Base-by-base conservation (phyloP, 2,113 vertebrate species). In the Phyllostomus discolor region DNA sequence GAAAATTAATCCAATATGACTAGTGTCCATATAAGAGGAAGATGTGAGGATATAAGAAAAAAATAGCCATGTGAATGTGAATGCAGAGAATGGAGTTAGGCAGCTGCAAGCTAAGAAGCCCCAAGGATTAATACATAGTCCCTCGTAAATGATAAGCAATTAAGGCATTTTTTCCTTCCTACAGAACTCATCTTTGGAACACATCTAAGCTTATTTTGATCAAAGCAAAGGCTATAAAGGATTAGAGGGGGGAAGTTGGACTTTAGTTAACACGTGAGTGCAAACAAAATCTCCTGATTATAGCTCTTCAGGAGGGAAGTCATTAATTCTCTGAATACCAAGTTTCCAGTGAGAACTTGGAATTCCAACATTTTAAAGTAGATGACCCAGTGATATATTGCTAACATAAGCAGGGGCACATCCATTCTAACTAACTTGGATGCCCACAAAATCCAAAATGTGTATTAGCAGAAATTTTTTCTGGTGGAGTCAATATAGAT, bases 191-290 rank as follows among this genome's bases (percentile, higher is more conserved):
- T 57, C 41, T 41, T 57, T 86, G 81, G 59, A 88, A 93, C 54
- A 96, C 91, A 95, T 26, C n/a, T 79, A 90, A 95, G 12, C 19
- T 91, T 81, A 69, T 31, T 97, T 94, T 91, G 66, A 95, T 92
- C 62, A 97, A 94, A 94, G 57, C 26, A 19, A 31, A 97, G 50
- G 35, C 48, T 91, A 62, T 88, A 31, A 4, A 90, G 70, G 70
- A 98, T 97, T 15, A 87, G 31, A 15, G 78, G n/a, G 41, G 24
- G 38, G 28, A 1, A 35, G 31, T 28, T 88, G 43, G 50, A 83
- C 94, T 96, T 97, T 46, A 80, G 69, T 89, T 97, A 67, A 88
- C 8, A 59, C 2, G 24, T 79, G 50, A 91, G 26, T 81, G 66
- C 35, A 91, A 97, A 52, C 1, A 92, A 82, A 35, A 20, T 84